Base-by-base conservation (phyloP, 2,888 invertebrate species). In the Tromatobia lineatoria region DNA sequence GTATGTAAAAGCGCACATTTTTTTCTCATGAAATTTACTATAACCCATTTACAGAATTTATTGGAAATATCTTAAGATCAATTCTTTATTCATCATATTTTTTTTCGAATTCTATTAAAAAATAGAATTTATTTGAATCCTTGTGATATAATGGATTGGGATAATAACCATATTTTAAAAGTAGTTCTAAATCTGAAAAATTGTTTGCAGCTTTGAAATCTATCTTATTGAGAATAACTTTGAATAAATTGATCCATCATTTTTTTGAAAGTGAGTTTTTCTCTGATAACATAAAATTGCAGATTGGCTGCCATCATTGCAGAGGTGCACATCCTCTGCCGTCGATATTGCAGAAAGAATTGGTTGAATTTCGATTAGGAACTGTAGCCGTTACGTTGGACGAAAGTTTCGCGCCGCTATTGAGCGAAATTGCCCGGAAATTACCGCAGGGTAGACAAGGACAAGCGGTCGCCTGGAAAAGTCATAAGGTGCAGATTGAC, bases 281-380 rank as follows among this genome's bases (percentile, higher is more conserved):
- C 57, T 23, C 8, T 18, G 20, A 38, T 8, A 38, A 38, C 23
- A 25, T 45, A 29, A 2, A 42, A 64, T 80, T 59, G 13, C 23
- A 93, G 93, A 87, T 93, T 38, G 93, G 93, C 13, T 93, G 93
- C 70, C 93, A 93, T 87, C 93, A 93, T 52, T 93, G 93, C 67
- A 87, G 93, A 88, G 92, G 91, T 3, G 77, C 90, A 10, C 88
- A 91, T 61, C 92, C 92, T 1, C 83, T 93, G 50, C 90, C 91
- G 38, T 18, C 81, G 3, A 86, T 88, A 0, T 80, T 93, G 25
- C 92, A 93, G 42, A 92, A 93, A 70, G 86, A 89, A 52, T 70
- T 93, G 18, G 86, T 93, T 11, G 92, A 92, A 81, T 90, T 88
- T 54, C 90, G 90, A 73, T 75, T 87, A n/a, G 93, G 93, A 42